Evolutionary conservation across 2,888 invertebrate species (phyloP).

Genomic region (Platypus cylindrus): DNA sequence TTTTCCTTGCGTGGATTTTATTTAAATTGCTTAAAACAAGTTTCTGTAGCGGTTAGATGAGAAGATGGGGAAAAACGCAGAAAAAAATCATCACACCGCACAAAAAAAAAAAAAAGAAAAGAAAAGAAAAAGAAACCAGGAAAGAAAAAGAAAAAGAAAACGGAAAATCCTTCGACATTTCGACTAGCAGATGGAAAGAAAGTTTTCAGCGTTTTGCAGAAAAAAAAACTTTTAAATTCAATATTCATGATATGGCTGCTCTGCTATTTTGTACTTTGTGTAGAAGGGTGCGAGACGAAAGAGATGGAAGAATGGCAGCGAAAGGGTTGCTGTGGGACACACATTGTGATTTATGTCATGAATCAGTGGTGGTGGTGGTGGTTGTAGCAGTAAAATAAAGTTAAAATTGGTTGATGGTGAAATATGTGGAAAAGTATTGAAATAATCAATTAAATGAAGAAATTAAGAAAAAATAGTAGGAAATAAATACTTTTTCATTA

Average conservation of each 20-base stretch:
- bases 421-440: no score
- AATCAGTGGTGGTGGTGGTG: not conserved
- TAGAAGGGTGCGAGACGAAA: no score
- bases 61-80: not conserved
- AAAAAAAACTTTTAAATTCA: conserved; percentile 30
- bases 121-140: not conserved
- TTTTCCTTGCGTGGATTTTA: conserved; percentile 29
- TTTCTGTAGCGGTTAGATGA: not conserved
- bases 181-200: no score
- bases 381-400: not conserved
- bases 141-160: conserved; percentile 6
- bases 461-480: no score
- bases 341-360: conserved; percentile 16
- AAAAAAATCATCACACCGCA: not conserved
- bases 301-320: no score
- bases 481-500: no score
- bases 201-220: conserved; percentile 22
- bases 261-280: no score
- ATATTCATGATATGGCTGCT: conserved; percentile 28
- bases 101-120: conserved; percentile 1
- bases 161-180: conserved; percentile 12
- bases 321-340: conserved; percentile 15
- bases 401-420: no score
- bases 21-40: conserved; percentile 24
- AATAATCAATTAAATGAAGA: no score